Percentiles rank a stretch among this genome's conserved stretches.
Conservation (phyloP, 2,797 vertebrate species). For the Molossus alvarezi region DNA sequence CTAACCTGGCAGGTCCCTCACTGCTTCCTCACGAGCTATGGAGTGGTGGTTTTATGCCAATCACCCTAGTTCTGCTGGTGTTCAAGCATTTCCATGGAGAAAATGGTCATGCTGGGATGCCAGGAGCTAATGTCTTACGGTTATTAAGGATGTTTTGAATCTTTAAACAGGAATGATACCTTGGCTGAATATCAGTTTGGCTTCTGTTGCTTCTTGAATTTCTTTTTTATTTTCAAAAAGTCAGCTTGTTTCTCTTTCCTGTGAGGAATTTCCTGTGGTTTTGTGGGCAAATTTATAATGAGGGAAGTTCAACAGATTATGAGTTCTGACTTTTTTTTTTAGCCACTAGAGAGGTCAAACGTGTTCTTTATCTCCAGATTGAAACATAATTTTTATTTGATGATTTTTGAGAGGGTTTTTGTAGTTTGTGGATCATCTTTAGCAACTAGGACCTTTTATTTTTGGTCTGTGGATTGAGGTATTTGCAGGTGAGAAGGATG, state of each 20-base stretch:
- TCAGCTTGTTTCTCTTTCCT: constrained; percentile 37
- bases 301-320: constrained; percentile 58
- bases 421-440: neutral
- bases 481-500: neutral
- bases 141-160: constrained; percentile 66
- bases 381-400: constrained; percentile 11
- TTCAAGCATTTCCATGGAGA: neutral
- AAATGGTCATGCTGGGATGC: neutral
- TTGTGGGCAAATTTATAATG: constrained; percentile 65
- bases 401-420: constrained; percentile 1
- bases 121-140: constrained; percentile 37
- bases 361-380: neutral
- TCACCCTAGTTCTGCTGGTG: neutral
- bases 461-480: neutral
- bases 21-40: neutral
- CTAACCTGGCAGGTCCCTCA: neutral
- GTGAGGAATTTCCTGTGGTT: constrained; percentile 68
- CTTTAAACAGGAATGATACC: constrained; percentile 62
- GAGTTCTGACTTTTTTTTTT: constrained; percentile 13
- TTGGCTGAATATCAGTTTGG: constrained; percentile 55
- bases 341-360: neutral
- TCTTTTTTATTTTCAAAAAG: constrained; percentile 68
- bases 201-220: constrained; percentile 54
- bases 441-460: neutral
- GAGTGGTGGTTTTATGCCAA: neutral